phyloP scores from a whole-genome alignment of 2,797 vertebrate species.

The Sebastes diaconus region DNA sequence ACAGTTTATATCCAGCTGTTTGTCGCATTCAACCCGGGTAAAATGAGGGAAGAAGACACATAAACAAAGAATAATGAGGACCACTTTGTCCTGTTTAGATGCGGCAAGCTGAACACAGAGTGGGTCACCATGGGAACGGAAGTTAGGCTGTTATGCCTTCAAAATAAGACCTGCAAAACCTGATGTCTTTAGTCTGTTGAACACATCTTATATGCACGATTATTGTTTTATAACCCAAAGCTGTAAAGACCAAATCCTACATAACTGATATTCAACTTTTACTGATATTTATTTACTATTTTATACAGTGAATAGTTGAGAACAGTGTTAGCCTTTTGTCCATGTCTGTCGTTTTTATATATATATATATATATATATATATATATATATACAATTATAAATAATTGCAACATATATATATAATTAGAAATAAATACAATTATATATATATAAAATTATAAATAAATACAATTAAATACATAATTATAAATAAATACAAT shows the following conservation, averaged over 20 bases:
- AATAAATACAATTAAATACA: too few species aligned
- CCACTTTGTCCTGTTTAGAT: slow-evolving; percentile 22
- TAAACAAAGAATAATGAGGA: slow-evolving; percentile 5
- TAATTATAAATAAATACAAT: too few species aligned
- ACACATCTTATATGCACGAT: background rate
- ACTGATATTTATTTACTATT: too few species aligned
- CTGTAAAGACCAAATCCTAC: background rate
- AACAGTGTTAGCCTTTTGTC: too few species aligned
- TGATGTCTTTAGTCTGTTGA: background rate
- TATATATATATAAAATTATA: too few species aligned
- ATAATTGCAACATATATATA: too few species aligned
- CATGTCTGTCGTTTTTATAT: too few species aligned
- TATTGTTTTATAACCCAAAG: background rate
- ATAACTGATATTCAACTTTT: background rate
- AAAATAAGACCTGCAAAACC: slow-evolving; percentile 34
- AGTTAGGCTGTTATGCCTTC: background rate
- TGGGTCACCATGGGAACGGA: slow-evolving; percentile 6
- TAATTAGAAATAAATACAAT: too few species aligned
- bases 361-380: too few species aligned
- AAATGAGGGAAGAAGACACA: background rate
- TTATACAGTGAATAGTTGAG: too few species aligned
- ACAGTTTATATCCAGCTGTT: background rate
- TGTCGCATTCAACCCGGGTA: too few species aligned
- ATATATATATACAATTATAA: too few species aligned
- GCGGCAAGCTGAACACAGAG: background rate